These are phyloP conservation scores for Scaptomyza tumidula DNA, from an alignment of 2,888 invertebrate genomes.

Conservation along the genomic window DNA sequence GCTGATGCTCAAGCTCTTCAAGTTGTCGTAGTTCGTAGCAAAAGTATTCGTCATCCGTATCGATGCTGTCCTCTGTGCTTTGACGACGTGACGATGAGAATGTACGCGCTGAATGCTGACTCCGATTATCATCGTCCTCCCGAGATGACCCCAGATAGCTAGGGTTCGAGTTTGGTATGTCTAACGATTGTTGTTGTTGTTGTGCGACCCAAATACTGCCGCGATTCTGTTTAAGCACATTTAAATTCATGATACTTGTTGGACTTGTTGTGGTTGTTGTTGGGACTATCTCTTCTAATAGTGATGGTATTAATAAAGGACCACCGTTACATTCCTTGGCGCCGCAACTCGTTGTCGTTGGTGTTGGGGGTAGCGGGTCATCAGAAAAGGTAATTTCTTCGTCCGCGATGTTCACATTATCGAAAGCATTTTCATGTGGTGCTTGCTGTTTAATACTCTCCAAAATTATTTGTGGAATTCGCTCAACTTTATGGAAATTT, in stretches of 20 bases:
- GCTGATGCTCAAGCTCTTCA: constrained; percentile 92
- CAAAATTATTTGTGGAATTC: constrained; percentile 16
- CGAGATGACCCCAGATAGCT: constrained; percentile 78
- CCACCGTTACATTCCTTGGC: background rate
- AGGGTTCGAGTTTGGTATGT: constrained; percentile 87
- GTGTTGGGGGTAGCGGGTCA: background rate
- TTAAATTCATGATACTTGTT: background rate
- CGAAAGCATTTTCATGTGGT: background rate
- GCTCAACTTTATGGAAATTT: constrained; percentile 4
- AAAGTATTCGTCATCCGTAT: constrained; percentile 97
- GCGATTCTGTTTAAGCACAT: constrained; percentile 12
- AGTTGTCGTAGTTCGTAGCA: constrained; percentile 94
- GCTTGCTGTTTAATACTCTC: constrained; percentile 14
- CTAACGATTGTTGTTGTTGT: constrained; percentile 86
- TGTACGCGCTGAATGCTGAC: constrained; percentile 94
- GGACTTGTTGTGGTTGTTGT: background rate
- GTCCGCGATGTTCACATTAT: background rate
- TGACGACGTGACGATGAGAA: constrained; percentile 94
- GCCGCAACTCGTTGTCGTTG: background rate
- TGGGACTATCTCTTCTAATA: background rate
- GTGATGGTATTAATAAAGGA: background rate
- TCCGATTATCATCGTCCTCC: constrained; percentile 93
- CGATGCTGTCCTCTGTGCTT: constrained; percentile 96
- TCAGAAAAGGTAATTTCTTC: background rate
- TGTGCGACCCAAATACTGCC: constrained; percentile 87